Evolutionary conservation across 2,797 vertebrate species (phyloP), one percentile per base, ranked within the genome.

Genomic region (Fringilla coelebs): DNA sequence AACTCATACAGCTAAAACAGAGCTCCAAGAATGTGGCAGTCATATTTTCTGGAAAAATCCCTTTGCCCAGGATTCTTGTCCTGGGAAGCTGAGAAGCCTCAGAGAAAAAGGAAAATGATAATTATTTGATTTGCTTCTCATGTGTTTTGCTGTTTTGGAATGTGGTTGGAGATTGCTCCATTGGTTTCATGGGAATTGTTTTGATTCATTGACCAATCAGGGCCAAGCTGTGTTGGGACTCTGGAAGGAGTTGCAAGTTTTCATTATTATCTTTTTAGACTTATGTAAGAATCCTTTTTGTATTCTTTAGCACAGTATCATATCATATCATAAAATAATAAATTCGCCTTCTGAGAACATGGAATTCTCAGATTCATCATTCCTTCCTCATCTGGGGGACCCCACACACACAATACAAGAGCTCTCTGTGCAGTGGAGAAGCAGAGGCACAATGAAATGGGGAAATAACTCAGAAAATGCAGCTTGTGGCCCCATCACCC

Each of bases 191-290:
- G 54, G 3, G 9, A 55, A 10, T 55, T 55, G 14, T 24, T 55
- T 55, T 55, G 13, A n/a, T 13, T 22, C 2, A 7, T 7, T 55
- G 54, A 14, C 21, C 32, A n/a, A 24, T 55, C 21, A 24, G 21
- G 9, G 21, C 7, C 13, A 24, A 55, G 14, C 14, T 55, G 21
- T 24, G 20, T 55, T 0, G 2, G 7, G 54, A 16, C 54, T 15
- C 13, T 55, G 32, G 20, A 55, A 16, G 1, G 32, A 55, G 32
- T 24, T 21, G 16, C 0, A 1, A n/a, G 21, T 8, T 55, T 24
- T 24, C 54, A 55, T 55, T 55, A 55, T 15, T 34, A 55, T 16
- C 21, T 55, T 34, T 55, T 55, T 34, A 55, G 32, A 32, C 21
- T 22, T 24, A 21, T 55, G 4, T n/a, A 16, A 55, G 32, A 10